A percentile compares a stretch with the other conserved stretches of the same genome.
Evolutionary conservation across 2,113 vertebrate species (phyloP).

Genomic region (Apodemus sylvaticus): DNA sequence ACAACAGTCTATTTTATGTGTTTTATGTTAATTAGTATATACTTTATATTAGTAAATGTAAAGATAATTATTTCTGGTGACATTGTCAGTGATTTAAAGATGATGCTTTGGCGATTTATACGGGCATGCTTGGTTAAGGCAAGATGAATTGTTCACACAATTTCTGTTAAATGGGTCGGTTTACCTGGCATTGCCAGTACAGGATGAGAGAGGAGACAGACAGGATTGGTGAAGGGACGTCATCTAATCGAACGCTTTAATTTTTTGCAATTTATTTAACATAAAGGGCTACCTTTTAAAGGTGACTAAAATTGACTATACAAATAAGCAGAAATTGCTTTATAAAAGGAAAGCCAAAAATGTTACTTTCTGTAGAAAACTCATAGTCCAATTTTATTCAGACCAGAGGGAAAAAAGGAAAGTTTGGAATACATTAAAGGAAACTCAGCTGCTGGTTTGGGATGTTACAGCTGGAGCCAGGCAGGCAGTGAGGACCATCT

Average conservation of each 20-base stretch:
- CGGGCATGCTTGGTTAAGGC: neutral
- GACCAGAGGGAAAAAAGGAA: neutral
- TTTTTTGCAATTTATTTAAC: neutral
- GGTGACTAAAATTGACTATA: neutral
- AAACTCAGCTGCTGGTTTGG: neutral
- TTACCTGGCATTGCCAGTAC: neutral
- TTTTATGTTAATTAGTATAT: neutral
- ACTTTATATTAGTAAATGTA: neutral
- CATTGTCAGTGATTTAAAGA: neutral
- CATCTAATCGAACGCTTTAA: neutral
- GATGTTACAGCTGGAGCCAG: neutral
- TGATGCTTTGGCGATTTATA: neutral
- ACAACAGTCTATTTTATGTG: neutral
- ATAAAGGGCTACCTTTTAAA: neutral
- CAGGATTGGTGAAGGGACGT: neutral
- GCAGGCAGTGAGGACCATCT: neutral
- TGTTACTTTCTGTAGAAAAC: neutral
- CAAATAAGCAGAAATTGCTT: neutral
- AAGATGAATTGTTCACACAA: constrained; percentile 8
- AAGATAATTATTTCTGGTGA: constrained; percentile 7
- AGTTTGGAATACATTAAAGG: neutral
- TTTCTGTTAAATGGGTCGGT: constrained; percentile 24
- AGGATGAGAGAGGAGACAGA: neutral
- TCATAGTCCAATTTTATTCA: constrained; percentile 1
- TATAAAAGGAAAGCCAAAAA: neutral